Percentiles rank a stretch among this genome's conserved stretches.
phyloP scores from a whole-genome alignment of 2,797 vertebrate genomes.

The Leuciscus waleckii region DNA sequence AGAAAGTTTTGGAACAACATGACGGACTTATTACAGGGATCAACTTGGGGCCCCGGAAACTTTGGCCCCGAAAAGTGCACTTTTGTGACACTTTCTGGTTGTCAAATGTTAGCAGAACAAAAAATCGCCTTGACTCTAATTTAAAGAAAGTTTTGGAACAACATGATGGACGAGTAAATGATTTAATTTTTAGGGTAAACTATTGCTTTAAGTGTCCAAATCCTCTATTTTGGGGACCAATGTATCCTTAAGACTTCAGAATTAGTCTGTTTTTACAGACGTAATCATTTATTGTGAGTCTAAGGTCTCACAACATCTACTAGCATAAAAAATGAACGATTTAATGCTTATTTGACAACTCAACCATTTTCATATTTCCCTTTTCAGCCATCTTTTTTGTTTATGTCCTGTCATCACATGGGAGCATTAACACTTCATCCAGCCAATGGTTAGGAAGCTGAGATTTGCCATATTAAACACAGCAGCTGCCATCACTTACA shows the following conservation, averaged over 20 bases:
- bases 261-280: not conserved
- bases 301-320: not conserved
- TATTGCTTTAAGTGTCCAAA: not conserved
- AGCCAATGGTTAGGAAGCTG: slow-evolving; percentile 48
- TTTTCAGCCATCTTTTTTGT: slow-evolving; percentile 50
- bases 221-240: not conserved
- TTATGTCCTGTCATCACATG: slow-evolving; percentile 54
- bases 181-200: not conserved
- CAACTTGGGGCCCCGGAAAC: not conserved
- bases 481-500: slow-evolving; percentile 56
- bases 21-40: not conserved
- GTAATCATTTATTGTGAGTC: too few species aligned
- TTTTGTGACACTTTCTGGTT: not conserved
- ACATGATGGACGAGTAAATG: not conserved
- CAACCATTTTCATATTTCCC: slow-evolving; percentile 31
- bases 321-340: not conserved
- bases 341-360: slow-evolving; percentile 18
- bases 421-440: slow-evolving; percentile 34
- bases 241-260: not conserved
- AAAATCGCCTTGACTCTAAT: too few species aligned
- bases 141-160: not conserved
- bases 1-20: too few species aligned
- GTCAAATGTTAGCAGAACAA: not conserved
- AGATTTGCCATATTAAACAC: slow-evolving; percentile 61
- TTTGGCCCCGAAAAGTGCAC: not conserved